These are phyloP conservation scores for Sycophila sp. DNA, from an alignment of 1,140 invertebrate genomes.

Conservation along the genomic window DNA sequence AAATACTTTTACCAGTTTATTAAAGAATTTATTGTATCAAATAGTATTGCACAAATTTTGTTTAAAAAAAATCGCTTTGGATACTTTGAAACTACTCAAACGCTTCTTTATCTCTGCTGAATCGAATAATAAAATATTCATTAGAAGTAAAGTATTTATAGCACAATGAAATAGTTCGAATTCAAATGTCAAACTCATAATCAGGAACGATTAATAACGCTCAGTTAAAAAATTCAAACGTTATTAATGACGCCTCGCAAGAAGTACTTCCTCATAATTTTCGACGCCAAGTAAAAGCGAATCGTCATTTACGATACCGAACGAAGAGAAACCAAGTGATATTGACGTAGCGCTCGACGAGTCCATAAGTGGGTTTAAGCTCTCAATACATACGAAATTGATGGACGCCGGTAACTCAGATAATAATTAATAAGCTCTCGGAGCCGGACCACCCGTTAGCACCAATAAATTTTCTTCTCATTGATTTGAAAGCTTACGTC, in stretches of 20 bases:
- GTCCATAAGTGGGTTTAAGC: neutral
- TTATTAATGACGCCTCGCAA: constrained; percentile 6
- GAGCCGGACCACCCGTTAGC: neutral
- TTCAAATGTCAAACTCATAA: neutral
- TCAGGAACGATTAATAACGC: neutral
- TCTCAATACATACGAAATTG: constrained; percentile 4
- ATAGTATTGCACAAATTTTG: too few species aligned
- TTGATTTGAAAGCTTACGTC: too few species aligned
- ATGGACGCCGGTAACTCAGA: neutral
- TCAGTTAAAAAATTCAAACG: neutral
- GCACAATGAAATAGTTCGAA: neutral
- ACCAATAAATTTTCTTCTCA: too few species aligned
- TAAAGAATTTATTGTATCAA: too few species aligned
- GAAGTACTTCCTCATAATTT: neutral
- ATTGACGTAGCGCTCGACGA: neutral
- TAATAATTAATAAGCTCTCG: constrained; percentile 3
- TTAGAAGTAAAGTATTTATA: too few species aligned
- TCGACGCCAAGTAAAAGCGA: neutral
- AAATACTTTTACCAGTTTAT: too few species aligned
- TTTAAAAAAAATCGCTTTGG: too few species aligned
- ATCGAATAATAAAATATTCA: too few species aligned
- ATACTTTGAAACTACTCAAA: too few species aligned
- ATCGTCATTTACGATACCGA: constrained; percentile 1
- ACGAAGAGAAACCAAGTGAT: neutral
- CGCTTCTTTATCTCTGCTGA: too few species aligned